These are phyloP conservation scores for Sinocyclocheilus grahami DNA, from an alignment of 2,113 vertebrate genomes.

Conservation along the genomic window DNA sequence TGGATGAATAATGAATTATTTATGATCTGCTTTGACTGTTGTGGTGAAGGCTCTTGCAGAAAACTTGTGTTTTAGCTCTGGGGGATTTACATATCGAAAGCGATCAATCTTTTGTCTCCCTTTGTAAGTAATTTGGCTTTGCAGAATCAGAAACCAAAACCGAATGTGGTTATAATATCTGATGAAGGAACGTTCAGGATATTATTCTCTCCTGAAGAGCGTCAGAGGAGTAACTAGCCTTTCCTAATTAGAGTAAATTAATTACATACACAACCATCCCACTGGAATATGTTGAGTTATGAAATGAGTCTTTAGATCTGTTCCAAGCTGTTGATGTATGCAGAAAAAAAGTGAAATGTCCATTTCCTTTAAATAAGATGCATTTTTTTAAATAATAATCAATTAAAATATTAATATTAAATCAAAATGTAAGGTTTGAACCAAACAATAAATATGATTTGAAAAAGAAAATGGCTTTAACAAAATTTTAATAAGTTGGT, in stretches of 20 bases:
- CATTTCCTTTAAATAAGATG: no score
- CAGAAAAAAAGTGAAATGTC: background rate
- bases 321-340: background rate
- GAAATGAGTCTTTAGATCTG: background rate
- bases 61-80: slow-evolving; percentile 11
- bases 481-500: no score
- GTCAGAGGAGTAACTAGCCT: slow-evolving; percentile 7
- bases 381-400: no score
- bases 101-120: slow-evolving; percentile 26
- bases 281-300: slow-evolving; percentile 5
- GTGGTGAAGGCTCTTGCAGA: slow-evolving; percentile 18
- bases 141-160: background rate
- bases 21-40: slow-evolving; percentile 37
- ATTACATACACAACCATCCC: background rate
- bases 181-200: background rate
- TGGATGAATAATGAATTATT: slow-evolving; percentile 49
- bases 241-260: slow-evolving; percentile 13
- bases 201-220: background rate
- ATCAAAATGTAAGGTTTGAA: no score
- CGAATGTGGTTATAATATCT: slow-evolving; percentile 29
- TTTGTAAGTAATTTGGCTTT: slow-evolving; percentile 2
- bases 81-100: slow-evolving; percentile 32
- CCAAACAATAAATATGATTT: no score
- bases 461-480: no score
- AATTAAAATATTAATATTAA: no score